These are phyloP conservation scores for Pterocles orientalis DNA, from an alignment of 2,113 vertebrate genomes.

Conservation along the genomic window DNA sequence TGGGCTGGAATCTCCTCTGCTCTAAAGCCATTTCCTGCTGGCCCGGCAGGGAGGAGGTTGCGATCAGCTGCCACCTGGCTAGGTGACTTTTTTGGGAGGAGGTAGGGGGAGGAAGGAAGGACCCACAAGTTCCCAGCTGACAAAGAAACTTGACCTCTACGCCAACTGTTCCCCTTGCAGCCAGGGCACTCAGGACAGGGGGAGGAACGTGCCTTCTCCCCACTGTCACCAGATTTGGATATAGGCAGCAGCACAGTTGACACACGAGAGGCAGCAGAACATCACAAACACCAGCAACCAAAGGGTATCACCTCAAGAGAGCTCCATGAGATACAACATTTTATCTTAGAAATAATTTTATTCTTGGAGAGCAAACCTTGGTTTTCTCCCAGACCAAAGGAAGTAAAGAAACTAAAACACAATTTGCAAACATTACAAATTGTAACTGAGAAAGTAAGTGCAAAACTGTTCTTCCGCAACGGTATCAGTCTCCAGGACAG, in stretches of 20 bases:
- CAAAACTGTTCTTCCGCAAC: neutral
- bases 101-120: constrained; percentile 13
- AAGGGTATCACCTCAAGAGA: neutral
- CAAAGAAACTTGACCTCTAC: neutral
- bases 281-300: neutral
- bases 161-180: neutral
- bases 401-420: neutral
- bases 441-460: neutral
- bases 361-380: neutral
- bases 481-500: neutral
- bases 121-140: neutral
- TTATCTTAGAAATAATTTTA: neutral
- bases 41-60: neutral
- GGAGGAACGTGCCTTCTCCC: neutral
- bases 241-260: neutral
- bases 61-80: neutral
- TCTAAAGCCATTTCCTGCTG: neutral
- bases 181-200: neutral
- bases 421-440: neutral
- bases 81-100: neutral
- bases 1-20: constrained; percentile 16
- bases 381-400: neutral
- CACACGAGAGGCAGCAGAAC: neutral
- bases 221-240: neutral
- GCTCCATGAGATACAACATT: neutral